Evolutionary conservation across 2,888 invertebrate genomes (phyloP).

Genomic region (Caenorhabditis sp.): DNA sequence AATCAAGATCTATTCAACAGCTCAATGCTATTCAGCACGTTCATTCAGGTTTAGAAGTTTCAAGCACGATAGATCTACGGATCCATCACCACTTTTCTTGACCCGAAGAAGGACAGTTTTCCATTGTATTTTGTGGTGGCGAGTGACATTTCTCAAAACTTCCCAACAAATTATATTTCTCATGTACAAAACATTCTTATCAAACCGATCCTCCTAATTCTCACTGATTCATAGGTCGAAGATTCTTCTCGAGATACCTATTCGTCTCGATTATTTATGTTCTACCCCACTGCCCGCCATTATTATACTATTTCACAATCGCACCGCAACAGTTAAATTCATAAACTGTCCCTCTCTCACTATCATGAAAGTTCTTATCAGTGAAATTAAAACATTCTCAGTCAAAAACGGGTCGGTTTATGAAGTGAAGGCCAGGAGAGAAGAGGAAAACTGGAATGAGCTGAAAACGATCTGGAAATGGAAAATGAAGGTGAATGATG

Average conservation of each 20-base stretch:
- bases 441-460: neutral
- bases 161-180: neutral
- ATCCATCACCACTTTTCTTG: too few relatives aligned
- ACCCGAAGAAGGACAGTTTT: too few relatives aligned
- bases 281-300: constrained; percentile 21
- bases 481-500: constrained; percentile 42
- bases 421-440: constrained; percentile 4
- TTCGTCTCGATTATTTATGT: constrained; percentile 28
- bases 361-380: constrained; percentile 27
- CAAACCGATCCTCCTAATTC: constrained; percentile 19
- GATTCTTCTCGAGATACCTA: constrained; percentile 17
- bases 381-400: constrained; percentile 24
- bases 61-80: too few relatives aligned
- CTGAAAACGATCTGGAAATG: constrained; percentile 38
- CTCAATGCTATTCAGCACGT: too few relatives aligned
- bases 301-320: constrained; percentile 32
- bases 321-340: constrained; percentile 25
- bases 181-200: constrained; percentile 4
- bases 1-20: too few relatives aligned
- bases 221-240: constrained; percentile 13
- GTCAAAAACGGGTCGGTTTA: constrained; percentile 11
- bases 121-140: too few relatives aligned
- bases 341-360: neutral
- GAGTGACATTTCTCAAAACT: neutral
- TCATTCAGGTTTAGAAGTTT: too few relatives aligned